Conservation (phyloP, 2,888 invertebrate species). For the Polyploca ridens region DNA sequence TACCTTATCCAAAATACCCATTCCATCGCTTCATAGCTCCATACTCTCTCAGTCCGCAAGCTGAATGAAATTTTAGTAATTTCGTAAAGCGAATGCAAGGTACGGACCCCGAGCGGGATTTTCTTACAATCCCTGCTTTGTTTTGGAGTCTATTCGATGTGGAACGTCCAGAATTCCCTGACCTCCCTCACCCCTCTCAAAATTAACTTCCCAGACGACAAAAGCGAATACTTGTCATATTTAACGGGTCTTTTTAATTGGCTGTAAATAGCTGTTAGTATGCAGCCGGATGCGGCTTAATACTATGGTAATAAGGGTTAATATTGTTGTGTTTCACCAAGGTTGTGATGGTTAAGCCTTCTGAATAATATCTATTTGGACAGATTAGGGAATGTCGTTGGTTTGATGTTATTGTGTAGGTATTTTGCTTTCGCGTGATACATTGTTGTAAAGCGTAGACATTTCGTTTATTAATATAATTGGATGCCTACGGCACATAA, state of each 20-base stretch:
- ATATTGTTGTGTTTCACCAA: conserved; percentile 39
- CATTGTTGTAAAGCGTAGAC: neutral
- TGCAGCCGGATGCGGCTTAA: conserved; percentile 49
- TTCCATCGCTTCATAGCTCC: conserved; percentile 31
- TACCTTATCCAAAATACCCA: conserved; percentile 32
- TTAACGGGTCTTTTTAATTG: conserved; percentile 54
- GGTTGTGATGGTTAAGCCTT: conserved; percentile 42
- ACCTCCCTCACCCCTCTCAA: conserved; percentile 31
- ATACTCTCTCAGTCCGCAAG: conserved; percentile 68
- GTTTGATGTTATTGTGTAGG: conserved; percentile 57
- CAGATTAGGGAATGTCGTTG: conserved; percentile 65
- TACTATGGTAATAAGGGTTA: conserved; percentile 43
- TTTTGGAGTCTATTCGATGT: conserved; percentile 71
- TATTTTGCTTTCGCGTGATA: conserved; percentile 38
- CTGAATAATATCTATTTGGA: conserved; percentile 61
- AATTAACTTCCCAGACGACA: conserved; percentile 13
- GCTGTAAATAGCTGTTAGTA: conserved; percentile 47
- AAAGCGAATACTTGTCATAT: conserved; percentile 23
- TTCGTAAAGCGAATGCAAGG: conserved; percentile 83
- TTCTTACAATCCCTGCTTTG: conserved; percentile 81
- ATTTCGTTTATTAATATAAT: conserved; percentile 3
- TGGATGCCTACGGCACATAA: neutral
- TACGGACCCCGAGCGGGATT: conserved; percentile 76
- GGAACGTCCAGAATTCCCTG: conserved; percentile 48
- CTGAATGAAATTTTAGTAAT: conserved; percentile 83